Conservation (phyloP, 2,113 vertebrate species). For the Thryonomys swinderianus region DNA sequence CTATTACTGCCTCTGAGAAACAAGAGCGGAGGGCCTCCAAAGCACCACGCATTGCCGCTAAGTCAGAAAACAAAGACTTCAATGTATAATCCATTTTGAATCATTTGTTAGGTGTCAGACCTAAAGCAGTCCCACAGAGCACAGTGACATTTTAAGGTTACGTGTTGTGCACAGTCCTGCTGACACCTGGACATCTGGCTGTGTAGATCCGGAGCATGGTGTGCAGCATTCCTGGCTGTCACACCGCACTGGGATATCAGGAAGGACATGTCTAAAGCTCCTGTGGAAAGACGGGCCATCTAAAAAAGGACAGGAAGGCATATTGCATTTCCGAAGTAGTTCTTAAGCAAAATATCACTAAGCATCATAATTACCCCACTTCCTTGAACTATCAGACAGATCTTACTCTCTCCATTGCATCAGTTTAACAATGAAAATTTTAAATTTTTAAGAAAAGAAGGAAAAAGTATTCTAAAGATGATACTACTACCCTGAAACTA, state of each 20-base stretch:
- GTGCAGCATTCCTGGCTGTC: background rate
- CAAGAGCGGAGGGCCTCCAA: background rate
- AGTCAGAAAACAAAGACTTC: background rate
- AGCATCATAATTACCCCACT: background rate
- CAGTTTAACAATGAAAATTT: background rate
- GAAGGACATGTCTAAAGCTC: background rate
- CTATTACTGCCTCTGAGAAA: background rate
- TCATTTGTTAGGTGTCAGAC: background rate
- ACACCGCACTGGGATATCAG: background rate
- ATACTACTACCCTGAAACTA: background rate
- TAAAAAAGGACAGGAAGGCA: background rate
- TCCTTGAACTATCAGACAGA: background rate
- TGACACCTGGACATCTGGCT: background rate
- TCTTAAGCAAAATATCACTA: background rate
- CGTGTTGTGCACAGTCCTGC: background rate
- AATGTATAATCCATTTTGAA: background rate
- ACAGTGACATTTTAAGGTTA: background rate
- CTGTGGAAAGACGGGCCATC: background rate
- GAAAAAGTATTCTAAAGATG: background rate
- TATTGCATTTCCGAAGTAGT: background rate
- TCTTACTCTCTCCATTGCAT: background rate
- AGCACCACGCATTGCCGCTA: background rate
- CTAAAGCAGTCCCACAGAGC: background rate
- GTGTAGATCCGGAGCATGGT: background rate
- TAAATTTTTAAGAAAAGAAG: background rate